Conservation (phyloP, 2,113 vertebrate genomes). For the Clarias macrocephalus region DNA sequence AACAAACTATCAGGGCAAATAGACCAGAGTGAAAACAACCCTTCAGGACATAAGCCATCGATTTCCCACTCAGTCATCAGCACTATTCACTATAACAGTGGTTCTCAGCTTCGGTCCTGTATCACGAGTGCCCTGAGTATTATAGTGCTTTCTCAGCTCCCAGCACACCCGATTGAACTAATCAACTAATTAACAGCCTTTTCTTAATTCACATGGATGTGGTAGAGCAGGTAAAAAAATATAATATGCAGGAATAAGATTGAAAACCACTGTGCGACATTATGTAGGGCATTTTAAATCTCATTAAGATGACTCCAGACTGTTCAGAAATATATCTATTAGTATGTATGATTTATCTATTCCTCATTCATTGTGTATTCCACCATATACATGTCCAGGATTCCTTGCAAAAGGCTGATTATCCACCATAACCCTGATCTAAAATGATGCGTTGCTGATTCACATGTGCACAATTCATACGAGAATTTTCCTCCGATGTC, state of each 20-base stretch:
- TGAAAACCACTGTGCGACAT: no score
- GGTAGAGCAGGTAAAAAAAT: no score
- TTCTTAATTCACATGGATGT: no score
- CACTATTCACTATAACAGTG: constrained; percentile 4
- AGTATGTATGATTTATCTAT: neutral
- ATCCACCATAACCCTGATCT: neutral
- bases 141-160: no score
- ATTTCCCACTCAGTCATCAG: constrained; percentile 13
- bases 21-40: neutral
- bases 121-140: no score
- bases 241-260: no score
- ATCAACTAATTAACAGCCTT: no score
- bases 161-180: no score
- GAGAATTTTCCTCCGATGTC: constrained; percentile 10
- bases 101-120: no score
- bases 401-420: neutral
- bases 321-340: neutral
- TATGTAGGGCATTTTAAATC: neutral
- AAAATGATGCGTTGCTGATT: neutral
- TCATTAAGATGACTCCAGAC: neutral
- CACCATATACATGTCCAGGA: neutral
- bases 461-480: constrained; percentile 10
- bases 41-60: constrained; percentile 19
- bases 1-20: neutral
- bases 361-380: neutral